Conservation (phyloP, 2,888 invertebrate genomes). For the Argyresthia albistria region DNA sequence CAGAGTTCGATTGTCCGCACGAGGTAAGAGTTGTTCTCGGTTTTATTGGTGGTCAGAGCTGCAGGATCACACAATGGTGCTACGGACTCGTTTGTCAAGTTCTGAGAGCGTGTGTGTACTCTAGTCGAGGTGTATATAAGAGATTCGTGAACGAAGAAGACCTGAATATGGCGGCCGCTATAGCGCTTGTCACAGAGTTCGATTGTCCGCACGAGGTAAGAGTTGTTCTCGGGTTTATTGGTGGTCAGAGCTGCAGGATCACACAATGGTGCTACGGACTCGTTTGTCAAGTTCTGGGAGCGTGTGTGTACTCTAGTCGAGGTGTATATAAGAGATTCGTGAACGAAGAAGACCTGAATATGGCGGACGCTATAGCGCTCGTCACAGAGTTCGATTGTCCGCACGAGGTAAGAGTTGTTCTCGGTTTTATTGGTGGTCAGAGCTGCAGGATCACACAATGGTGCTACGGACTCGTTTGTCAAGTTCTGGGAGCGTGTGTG, state of each 20-base stretch:
- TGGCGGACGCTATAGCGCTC: slow-evolving; percentile 58
- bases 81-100: slow-evolving; percentile 61
- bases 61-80: too few species aligned
- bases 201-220: too few species aligned
- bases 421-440: too few species aligned
- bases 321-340: slow-evolving; percentile 65
- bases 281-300: slow-evolving; percentile 74
- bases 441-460: too few species aligned
- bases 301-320: slow-evolving; percentile 70
- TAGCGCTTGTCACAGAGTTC: slow-evolving; percentile 74
- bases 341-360: slow-evolving; percentile 58
- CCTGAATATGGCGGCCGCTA: slow-evolving; percentile 51
- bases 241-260: too few species aligned
- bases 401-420: too few species aligned
- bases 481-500: slow-evolving; percentile 75
- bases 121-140: slow-evolving; percentile 67
- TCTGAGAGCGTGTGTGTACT: slow-evolving; percentile 75
- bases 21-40: slow-evolving; percentile 22
- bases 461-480: slow-evolving; percentile 48
- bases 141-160: slow-evolving; percentile 60
- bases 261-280: slow-evolving; percentile 20
- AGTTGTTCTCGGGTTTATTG: too few species aligned
- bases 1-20: slow-evolving; percentile 74
- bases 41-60: too few species aligned
- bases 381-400: slow-evolving; percentile 77